Evolutionary conservation across 2,888 invertebrate genomes (phyloP), one percentile per base, ranked within the genome.

Genomic region (Silvanus unidentatus): DNA sequence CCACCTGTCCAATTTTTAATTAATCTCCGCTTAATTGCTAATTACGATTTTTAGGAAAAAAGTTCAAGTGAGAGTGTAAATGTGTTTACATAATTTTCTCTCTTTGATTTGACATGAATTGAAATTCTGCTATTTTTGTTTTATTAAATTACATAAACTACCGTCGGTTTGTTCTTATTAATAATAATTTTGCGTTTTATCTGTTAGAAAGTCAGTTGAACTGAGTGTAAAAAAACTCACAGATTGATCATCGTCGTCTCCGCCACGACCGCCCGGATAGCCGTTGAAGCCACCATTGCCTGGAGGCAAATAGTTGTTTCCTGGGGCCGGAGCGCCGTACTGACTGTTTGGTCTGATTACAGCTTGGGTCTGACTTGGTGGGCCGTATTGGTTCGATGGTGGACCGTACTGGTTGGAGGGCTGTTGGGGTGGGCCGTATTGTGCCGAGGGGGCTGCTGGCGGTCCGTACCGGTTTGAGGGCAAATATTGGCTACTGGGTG

Each of bases 401-500:
- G 60, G 54, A 8, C 58, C 55, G 37, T 59, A 62, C 6, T 59
- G 58, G 47, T 49, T 61, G 32, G 58, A 62, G 12, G 64, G 63
- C 16, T 60, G 60, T 34, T 66, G 62, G 11, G 66, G 67, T 6
- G 52, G 44, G 4, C 49, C 43, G 34, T 50, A 52, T 43, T 48
- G 43, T 42, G 48, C 45, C n/a, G 52, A 41, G 27, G 64, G 64
- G 11, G 64, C 55, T 16, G 55, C 55, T 14, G 65, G 64, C 1
- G 64, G 54, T 43, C 60, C 44, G 49, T 60, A 62, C 28, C 57
- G 58, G 50, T 63, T 68, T 40, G 64, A 53, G 1, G 70, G 69
- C 2, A 70, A 52, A 53, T 70, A 70, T 40, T 65, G 62, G 52
- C 52, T 64, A 40, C 61, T 68, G 6, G 69, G 69, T 28, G 64